Evolutionary conservation across 2,888 invertebrate species (phyloP).

Genomic region (Pandemis cinnamomeana): DNA sequence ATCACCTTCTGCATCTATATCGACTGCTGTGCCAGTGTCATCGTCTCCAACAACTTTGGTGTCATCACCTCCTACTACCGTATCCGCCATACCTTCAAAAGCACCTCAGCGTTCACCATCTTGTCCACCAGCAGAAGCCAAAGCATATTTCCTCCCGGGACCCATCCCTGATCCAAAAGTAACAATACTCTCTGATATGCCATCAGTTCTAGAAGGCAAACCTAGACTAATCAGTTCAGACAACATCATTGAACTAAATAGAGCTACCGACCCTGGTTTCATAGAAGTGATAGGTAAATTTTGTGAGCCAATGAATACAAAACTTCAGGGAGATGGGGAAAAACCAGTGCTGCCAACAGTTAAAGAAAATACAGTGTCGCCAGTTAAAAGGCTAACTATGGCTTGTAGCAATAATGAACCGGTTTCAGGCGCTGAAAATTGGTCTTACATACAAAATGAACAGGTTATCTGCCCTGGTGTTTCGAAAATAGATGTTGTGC

Average conservation of each 20-base stretch:
- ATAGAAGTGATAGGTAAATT: slow-evolving; percentile 2
- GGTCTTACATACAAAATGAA: background rate
- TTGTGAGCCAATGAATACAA: background rate
- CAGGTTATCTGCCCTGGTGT: slow-evolving; percentile 7
- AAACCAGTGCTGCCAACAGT: background rate
- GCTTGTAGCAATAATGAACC: slow-evolving; percentile 7
- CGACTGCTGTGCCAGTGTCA: background rate
- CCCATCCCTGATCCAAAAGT: slow-evolving; percentile 14
- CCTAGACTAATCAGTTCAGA: background rate
- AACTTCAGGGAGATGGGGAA: background rate
- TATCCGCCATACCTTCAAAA: background rate
- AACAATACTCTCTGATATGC: slow-evolving; percentile 6
- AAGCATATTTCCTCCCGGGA: slow-evolving; percentile 13
- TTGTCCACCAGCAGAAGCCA: background rate
- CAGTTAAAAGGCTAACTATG: slow-evolving; percentile 2
- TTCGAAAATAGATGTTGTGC: slow-evolving; percentile 3
- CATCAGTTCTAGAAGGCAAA: background rate
- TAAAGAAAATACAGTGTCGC: background rate
- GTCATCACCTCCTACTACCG: background rate
- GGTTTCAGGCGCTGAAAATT: background rate
- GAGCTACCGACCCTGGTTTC: slow-evolving; percentile 1
- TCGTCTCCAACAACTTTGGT: background rate
- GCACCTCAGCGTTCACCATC: background rate
- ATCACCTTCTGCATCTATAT: background rate
- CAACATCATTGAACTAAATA: background rate